Conservation (phyloP, 1,140 invertebrate genomes). For the Calephelis nemesis region DNA sequence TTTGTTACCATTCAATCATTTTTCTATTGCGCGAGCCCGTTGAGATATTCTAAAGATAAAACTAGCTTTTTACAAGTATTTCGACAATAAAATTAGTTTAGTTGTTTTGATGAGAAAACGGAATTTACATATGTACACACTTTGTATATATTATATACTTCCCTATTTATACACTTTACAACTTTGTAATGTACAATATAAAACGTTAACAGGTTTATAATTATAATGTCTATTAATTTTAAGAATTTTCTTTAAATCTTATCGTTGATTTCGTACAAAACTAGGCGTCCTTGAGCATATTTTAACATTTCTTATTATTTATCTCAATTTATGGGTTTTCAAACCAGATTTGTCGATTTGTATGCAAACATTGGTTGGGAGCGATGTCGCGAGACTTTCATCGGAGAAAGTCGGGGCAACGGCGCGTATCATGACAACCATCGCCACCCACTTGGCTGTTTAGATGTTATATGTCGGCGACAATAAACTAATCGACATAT, state of each 20-base stretch:
- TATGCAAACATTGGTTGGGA: constrained; percentile 47
- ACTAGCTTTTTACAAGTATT: too few relatives aligned
- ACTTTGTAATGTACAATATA: too few relatives aligned
- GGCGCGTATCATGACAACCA: constrained; percentile 47
- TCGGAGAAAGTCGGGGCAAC: constrained; percentile 58
- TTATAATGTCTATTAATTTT: not conserved
- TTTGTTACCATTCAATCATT: too few relatives aligned
- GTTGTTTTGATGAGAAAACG: too few relatives aligned
- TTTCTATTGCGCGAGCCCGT: too few relatives aligned
- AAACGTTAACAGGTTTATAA: not conserved
- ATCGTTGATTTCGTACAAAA: not conserved
- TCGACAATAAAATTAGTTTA: too few relatives aligned
- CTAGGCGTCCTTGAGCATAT: not conserved
- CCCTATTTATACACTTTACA: too few relatives aligned
- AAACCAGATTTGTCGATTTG: constrained; percentile 43
- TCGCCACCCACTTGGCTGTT: constrained; percentile 42
- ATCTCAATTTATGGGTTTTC: constrained; percentile 27
- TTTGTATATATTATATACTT: too few relatives aligned
- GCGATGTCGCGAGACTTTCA: constrained; percentile 50
- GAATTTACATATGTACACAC: too few relatives aligned
- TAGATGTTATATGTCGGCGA: constrained; percentile 20
- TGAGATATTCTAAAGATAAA: too few relatives aligned
- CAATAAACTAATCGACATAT: too few relatives aligned
- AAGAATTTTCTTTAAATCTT: not conserved
- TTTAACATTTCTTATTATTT: not conserved